These are phyloP conservation scores for Struthidea cinerea DNA, from an alignment of 2,113 vertebrate species.

Conservation along the genomic window DNA sequence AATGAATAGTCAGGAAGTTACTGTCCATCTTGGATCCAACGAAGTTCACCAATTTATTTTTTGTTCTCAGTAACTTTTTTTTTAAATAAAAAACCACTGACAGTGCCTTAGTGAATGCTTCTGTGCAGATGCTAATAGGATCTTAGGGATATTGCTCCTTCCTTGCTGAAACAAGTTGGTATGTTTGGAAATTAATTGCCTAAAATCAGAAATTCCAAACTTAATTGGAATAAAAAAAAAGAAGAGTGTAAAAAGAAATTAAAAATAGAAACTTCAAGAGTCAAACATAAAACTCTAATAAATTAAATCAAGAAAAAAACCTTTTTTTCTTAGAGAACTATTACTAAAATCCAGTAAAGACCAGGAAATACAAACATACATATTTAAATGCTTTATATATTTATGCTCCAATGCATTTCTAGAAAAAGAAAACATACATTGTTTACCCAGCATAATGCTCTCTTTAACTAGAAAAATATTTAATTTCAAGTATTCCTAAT, in stretches of 20 bases:
- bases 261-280: neutral
- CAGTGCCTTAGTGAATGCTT: neutral
- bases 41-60: neutral
- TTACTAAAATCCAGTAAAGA: neutral
- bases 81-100: neutral
- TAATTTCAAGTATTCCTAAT: slow-evolving; percentile 35
- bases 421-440: neutral
- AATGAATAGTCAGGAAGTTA: neutral
- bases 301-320: neutral
- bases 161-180: neutral
- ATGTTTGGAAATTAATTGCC: neutral
- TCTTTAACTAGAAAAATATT: slow-evolving; percentile 39
- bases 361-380: neutral
- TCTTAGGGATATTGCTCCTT: neutral
- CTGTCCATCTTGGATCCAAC: neutral
- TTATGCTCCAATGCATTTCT: neutral
- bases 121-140: neutral
- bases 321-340: neutral
- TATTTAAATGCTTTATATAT: neutral
- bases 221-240: neutral
- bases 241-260: neutral
- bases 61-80: neutral
- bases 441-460: neutral
- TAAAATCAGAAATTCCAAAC: neutral
- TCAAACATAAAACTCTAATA: slow-evolving; percentile 11